Conservation (phyloP, 2,113 vertebrate species). For the Haemorhous mexicanus region DNA sequence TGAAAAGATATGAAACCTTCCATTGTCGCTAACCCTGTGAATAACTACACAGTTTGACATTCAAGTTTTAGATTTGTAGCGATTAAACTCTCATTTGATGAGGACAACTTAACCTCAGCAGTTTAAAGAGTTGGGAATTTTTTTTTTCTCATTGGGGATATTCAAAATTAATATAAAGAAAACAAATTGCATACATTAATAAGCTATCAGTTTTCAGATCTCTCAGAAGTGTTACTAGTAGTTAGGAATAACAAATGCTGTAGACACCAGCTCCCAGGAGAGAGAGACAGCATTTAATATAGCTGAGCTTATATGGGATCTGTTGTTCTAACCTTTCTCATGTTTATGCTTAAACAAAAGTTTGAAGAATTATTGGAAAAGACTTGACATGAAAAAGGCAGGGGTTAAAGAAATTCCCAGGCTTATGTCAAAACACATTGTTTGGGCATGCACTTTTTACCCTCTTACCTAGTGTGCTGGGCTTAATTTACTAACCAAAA, state of each 20-base stretch:
- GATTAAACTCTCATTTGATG: not conserved
- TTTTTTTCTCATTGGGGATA: not conserved
- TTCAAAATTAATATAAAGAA: not conserved
- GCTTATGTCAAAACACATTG: not conserved
- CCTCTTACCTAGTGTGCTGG: not conserved
- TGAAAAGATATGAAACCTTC: not conserved
- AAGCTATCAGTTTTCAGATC: not conserved
- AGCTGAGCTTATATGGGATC: not conserved
- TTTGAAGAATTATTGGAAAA: not conserved
- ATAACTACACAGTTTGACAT: not conserved
- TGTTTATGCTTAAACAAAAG: not conserved
- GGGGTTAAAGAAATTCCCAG: not conserved
- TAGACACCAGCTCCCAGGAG: not conserved
- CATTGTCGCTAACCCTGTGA: not conserved
- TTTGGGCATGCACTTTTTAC: not conserved
- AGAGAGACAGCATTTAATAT: not conserved
- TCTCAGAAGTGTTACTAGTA: not conserved
- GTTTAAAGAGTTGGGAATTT: not conserved
- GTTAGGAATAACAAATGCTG: not conserved
- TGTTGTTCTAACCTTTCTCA: not conserved
- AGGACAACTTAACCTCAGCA: not conserved
- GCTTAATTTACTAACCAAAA: not conserved
- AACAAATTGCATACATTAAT: not conserved
- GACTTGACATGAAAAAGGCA: not conserved
- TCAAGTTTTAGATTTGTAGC: not conserved